These are phyloP conservation scores for Nebria brevicollis DNA, from an alignment of 2,888 invertebrate genomes.

Conservation along the genomic window DNA sequence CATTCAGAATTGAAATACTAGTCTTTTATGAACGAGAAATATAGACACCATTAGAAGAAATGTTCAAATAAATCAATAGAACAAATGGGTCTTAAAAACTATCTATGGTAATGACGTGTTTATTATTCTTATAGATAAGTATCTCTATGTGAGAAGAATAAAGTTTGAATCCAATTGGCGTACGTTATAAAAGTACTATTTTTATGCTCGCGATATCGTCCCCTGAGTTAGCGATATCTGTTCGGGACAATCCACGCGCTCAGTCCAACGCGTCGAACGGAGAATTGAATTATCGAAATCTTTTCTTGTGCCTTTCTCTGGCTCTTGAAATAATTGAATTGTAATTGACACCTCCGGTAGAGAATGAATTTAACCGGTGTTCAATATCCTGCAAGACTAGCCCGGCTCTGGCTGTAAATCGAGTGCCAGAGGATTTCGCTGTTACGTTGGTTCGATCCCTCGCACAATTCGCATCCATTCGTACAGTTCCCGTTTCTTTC, in stretches of 20 bases:
- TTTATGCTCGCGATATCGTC: conserved; percentile 24
- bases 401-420: conserved; percentile 12
- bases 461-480: not conserved
- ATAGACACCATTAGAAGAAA: too few relatives aligned
- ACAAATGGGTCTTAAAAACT: not conserved
- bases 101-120: not conserved
- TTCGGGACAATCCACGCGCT: conserved; percentile 22
- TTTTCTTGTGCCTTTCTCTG: conserved; percentile 25
- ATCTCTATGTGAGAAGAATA: not conserved
- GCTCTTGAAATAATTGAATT: conserved; percentile 41
- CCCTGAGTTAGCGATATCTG: conserved; percentile 22
- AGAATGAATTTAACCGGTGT: conserved; percentile 44
- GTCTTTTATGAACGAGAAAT: too few relatives aligned
- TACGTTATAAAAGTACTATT: not conserved
- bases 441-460: not conserved
- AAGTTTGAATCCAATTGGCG: not conserved
- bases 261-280: conserved; percentile 19
- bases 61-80: too few relatives aligned
- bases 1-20: too few relatives aligned
- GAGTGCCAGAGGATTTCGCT: conserved; percentile 9
- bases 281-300: conserved; percentile 43
- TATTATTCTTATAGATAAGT: not conserved
- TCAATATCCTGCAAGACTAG: conserved; percentile 28
- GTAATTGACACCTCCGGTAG: conserved; percentile 42
- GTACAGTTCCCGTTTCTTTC: not conserved